Evolutionary conservation across 2,113 vertebrate species (phyloP).

Genomic region (Myotis yumanensis): DNA sequence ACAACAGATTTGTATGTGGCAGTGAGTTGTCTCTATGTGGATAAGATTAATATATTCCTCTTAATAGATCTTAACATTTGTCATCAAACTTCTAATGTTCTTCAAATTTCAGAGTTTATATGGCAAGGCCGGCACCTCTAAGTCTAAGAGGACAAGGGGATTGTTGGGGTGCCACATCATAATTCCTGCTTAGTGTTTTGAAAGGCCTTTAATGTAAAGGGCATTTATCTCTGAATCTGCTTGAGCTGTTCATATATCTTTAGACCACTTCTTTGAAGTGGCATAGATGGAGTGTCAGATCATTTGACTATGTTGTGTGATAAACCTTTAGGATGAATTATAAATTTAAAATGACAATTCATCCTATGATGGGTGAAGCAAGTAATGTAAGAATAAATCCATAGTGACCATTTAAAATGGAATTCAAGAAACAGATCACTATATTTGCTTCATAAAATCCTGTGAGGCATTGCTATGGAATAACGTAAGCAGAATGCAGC

Average conservation of each 20-base stretch:
- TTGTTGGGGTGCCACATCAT: neutral
- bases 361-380: conserved; percentile 80
- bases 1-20: neutral
- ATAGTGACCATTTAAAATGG: conserved; percentile 83
- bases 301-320: conserved; percentile 69
- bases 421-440: conserved; percentile 83
- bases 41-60: neutral
- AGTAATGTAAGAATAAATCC: conserved; percentile 83
- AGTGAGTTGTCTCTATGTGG: neutral
- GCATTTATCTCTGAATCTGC: conserved; percentile 3
- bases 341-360: conserved; percentile 81
- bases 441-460: conserved; percentile 87
- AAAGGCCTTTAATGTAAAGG: conserved; percentile 28
- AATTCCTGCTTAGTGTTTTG: neutral
- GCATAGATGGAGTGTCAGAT: neutral
- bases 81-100: neutral
- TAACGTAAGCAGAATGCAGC: conserved; percentile 84
- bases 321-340: conserved; percentile 80
- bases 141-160: neutral
- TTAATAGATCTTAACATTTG: neutral
- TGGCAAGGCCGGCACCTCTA: neutral
- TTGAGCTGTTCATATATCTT: conserved; percentile 51
- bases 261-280: conserved; percentile 25
- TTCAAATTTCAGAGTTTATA: conserved; percentile 9
- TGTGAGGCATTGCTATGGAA: conserved; percentile 86